Evolutionary conservation across 2,888 invertebrate species (phyloP).

Genomic region (Doris montereyensis): DNA sequence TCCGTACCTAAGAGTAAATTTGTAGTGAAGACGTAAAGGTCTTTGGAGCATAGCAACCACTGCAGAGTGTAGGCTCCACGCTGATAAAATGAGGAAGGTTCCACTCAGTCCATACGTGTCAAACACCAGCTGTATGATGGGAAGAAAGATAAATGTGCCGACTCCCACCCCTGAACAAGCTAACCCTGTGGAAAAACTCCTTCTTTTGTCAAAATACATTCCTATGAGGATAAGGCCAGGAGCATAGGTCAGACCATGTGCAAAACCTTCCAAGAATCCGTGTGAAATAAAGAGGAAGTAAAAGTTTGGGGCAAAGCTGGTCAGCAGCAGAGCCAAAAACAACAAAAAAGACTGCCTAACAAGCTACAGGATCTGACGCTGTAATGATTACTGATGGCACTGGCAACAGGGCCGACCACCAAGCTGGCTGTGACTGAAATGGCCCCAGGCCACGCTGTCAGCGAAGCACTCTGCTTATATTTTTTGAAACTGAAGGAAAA

Average conservation of each 20-base stretch:
- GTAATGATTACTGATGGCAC: constrained; percentile 53
- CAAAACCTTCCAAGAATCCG: constrained; percentile 49
- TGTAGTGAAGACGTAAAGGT: constrained; percentile 50
- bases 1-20: too few relatives aligned
- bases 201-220: constrained; percentile 58
- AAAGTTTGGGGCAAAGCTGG: constrained; percentile 49
- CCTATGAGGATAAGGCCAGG: constrained; percentile 57
- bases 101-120: constrained; percentile 53
- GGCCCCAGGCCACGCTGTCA: constrained; percentile 62
- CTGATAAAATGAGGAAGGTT: constrained; percentile 54
- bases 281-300: constrained; percentile 50
- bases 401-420: constrained; percentile 52
- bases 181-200: constrained; percentile 57
- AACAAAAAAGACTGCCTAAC: constrained; percentile 44
- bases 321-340: constrained; percentile 45
- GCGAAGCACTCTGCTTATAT: constrained; percentile 53
- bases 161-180: constrained; percentile 60
- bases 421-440: constrained; percentile 48
- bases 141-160: constrained; percentile 58
- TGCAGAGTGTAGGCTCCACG: constrained; percentile 49
- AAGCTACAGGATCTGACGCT: constrained; percentile 52
- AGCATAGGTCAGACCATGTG: constrained; percentile 12
- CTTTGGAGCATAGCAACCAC: constrained; percentile 55
- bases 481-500: constrained; percentile 57
- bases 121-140: constrained; percentile 54